Conservation (phyloP, 1,140 invertebrate species). For the Linepithema humile region DNA sequence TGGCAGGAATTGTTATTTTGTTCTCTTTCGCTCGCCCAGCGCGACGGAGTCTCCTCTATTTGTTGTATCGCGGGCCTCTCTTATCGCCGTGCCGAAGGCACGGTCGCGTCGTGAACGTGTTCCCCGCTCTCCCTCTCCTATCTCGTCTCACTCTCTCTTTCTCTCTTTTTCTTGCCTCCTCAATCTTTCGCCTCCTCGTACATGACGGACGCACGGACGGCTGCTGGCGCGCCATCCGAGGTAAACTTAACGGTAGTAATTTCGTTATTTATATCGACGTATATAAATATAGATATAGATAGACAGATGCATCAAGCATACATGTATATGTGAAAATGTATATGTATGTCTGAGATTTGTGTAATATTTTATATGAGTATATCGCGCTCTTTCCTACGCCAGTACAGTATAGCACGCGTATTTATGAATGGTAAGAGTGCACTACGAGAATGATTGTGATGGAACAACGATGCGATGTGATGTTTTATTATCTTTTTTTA, state of each 20-base stretch:
- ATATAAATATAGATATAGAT: conserved; percentile 66
- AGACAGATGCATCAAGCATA: conserved; percentile 1
- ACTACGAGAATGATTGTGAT: conserved; percentile 6
- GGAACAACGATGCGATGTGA: background rate
- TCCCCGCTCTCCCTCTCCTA: background rate
- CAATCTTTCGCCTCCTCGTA: conserved; percentile 4
- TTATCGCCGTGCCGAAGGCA: conserved; percentile 50
- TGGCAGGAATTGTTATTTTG: conserved; percentile 74
- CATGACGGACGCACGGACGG: conserved; percentile 11
- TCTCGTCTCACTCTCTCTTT: background rate
- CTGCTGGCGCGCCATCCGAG: conserved; percentile 26
- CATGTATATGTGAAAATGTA: background rate
- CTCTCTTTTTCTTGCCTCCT: background rate
- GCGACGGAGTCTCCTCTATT: conserved; percentile 53
- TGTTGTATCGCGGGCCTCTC: conserved; percentile 60
- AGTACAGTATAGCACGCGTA: too few relatives aligned
- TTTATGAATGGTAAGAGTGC: conserved; percentile 32
- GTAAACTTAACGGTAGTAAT: conserved; percentile 49
- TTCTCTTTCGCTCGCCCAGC: conserved; percentile 64
- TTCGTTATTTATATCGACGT: conserved; percentile 75
- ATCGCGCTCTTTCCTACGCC: background rate
- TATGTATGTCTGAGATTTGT: too few relatives aligned
- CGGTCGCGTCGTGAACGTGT: conserved; percentile 34
- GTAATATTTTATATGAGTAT: background rate
- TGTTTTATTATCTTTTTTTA: background rate